Evolutionary conservation across 2,113 vertebrate species (phyloP).

Genomic region (Struthio camelus): DNA sequence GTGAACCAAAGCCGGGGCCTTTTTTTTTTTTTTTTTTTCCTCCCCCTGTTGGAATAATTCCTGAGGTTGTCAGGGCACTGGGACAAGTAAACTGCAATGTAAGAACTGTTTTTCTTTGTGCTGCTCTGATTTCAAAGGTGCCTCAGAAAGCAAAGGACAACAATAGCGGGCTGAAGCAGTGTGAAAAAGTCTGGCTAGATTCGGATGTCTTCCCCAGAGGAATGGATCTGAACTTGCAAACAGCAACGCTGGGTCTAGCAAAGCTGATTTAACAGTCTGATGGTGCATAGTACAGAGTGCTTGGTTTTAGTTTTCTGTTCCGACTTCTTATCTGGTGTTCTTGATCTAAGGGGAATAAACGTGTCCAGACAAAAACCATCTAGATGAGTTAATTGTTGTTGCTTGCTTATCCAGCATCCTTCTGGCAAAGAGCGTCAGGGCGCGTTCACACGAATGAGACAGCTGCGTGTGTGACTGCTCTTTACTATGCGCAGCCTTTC

Average conservation of each 20-base stretch:
- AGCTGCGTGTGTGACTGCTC: accelerated
- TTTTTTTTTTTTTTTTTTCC: neutral
- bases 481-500: neutral
- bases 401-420: accelerated
- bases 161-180: neutral
- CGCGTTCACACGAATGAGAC: accelerated
- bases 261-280: neutral
- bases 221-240: neutral
- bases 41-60: neutral
- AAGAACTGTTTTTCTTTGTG: neutral
- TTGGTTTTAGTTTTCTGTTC: neutral
- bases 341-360: neutral
- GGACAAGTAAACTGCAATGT: neutral
- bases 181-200: neutral
- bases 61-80: neutral
- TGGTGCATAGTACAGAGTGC: neutral
- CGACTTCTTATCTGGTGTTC: neutral
- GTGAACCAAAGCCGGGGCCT: neutral
- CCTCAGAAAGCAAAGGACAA: neutral
- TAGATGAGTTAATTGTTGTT: neutral
- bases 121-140: neutral
- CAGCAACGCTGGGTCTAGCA: accelerated
- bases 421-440: neutral
- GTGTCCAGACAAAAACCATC: neutral
- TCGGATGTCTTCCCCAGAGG: neutral